Percentiles rank a stretch among this genome's conserved stretches.
Evolutionary conservation across 2,113 vertebrate species (phyloP).

Genomic region (Urocolius indicus): DNA sequence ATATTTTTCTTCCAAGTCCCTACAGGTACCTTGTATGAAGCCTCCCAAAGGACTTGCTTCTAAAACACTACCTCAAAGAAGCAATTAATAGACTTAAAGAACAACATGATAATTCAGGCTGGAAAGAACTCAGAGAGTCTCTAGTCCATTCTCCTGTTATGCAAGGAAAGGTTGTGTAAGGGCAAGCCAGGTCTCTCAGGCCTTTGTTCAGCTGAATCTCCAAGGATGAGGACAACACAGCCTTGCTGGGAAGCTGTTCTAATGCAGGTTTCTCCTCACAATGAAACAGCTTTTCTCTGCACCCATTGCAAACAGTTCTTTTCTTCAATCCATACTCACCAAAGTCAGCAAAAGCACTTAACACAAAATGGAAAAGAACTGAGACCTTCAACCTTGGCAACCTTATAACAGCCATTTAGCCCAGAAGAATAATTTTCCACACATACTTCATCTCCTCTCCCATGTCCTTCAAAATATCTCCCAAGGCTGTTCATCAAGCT

Average conservation of each 20-base stretch:
- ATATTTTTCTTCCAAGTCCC: not conserved
- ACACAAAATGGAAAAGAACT: not conserved
- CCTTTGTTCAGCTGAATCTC: not conserved
- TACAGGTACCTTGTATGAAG: not conserved
- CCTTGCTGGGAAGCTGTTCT: not conserved
- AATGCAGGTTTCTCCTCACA: not conserved
- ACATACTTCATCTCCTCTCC: fast-evolving
- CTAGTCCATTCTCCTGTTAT: not conserved
- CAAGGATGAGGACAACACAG: fast-evolving
- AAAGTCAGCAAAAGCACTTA: not conserved
- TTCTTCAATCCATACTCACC: not conserved
- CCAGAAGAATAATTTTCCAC: not conserved
- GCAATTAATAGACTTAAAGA: not conserved
- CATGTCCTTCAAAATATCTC: not conserved
- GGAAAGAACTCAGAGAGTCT: not conserved
- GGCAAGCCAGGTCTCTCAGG: not conserved
- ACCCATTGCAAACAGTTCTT: not conserved
- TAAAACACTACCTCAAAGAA: not conserved
- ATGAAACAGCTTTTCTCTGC: not conserved
- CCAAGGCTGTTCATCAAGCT: not conserved
- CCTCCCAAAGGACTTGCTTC: not conserved
- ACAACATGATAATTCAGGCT: fast-evolving
- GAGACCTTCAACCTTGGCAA: not conserved
- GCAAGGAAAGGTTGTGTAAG: not conserved
- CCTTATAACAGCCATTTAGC: not conserved